These are phyloP conservation scores for Cheilosia pagana DNA, from an alignment of 2,888 invertebrate genomes.

Conservation along the genomic window DNA sequence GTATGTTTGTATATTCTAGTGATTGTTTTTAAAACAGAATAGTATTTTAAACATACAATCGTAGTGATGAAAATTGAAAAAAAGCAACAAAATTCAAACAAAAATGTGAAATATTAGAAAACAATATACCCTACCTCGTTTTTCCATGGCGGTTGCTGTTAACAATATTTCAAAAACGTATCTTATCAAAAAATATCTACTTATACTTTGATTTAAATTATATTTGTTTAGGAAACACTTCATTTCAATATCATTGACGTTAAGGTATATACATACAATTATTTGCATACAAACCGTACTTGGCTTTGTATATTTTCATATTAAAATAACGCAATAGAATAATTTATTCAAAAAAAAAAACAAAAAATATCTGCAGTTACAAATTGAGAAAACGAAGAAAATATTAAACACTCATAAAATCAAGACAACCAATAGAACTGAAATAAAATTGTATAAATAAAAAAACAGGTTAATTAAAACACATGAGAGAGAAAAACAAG, in stretches of 20 bases:
- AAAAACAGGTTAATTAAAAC: slow-evolving; percentile 73
- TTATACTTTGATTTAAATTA: slow-evolving; percentile 11
- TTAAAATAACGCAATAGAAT: slow-evolving; percentile 62
- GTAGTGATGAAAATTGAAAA: slow-evolving; percentile 2
- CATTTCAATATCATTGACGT: slow-evolving; percentile 22
- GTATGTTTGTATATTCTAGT: background rate
- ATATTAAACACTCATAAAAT: slow-evolving; percentile 70
- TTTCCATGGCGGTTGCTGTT: slow-evolving; percentile 79
- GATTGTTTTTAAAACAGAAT: background rate
- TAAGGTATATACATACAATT: slow-evolving; percentile 45
- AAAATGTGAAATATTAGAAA: slow-evolving; percentile 1
- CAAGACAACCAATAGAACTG: slow-evolving; percentile 75
- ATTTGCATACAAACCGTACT: slow-evolving; percentile 59
- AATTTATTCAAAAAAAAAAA: slow-evolving; percentile 72
- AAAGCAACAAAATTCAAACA: background rate
- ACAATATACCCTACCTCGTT: slow-evolving; percentile 82
- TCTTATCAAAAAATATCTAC: slow-evolving; percentile 19
- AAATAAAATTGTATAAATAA: slow-evolving; percentile 67
- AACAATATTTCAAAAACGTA: slow-evolving; percentile 65
- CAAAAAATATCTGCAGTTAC: slow-evolving; percentile 77
- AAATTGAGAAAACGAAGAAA: slow-evolving; percentile 68
- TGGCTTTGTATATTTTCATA: slow-evolving; percentile 68
- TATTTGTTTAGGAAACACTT: slow-evolving; percentile 13
- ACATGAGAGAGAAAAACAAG: slow-evolving; percentile 82
- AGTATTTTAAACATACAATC: background rate